These are phyloP conservation scores for Hystrix brachyura DNA, from an alignment of 2,113 vertebrate genomes.

Conservation along the genomic window DNA sequence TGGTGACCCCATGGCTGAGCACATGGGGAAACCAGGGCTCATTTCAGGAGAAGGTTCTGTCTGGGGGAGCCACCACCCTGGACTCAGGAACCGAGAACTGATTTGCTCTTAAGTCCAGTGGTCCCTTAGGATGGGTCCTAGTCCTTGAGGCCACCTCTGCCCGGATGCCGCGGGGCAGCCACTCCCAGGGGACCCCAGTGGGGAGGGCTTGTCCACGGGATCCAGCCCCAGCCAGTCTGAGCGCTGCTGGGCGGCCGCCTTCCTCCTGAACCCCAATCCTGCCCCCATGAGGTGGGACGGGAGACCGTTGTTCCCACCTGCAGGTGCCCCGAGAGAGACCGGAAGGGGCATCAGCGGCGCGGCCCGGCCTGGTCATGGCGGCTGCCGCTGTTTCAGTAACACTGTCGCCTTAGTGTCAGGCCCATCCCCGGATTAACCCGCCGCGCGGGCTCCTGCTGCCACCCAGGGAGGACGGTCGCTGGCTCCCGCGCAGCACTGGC, in stretches of 20 bases:
- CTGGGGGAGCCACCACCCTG: neutral
- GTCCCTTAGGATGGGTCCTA: neutral
- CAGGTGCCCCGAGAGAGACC: neutral
- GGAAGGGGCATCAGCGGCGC: too few relatives aligned
- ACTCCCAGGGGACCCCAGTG: too few relatives aligned
- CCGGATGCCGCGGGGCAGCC: neutral
- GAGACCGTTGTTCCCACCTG: fast-evolving
- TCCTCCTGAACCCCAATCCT: neutral
- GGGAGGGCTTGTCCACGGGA: neutral
- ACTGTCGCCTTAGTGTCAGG: neutral
- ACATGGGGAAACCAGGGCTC: neutral
- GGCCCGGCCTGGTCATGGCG: neutral
- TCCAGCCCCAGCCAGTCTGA: neutral
- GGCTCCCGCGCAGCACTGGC: neutral
- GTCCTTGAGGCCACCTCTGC: neutral
- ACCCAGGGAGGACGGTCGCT: neutral
- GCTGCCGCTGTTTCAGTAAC: too few relatives aligned
- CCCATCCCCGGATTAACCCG: neutral
- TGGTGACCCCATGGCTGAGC: neutral
- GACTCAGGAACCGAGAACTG: neutral
- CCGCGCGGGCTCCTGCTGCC: fast-evolving
- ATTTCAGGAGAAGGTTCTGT: neutral
- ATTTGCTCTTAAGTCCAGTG: neutral
- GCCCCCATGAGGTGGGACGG: fast-evolving
- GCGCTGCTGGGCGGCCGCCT: neutral